Evolutionary conservation across 2,888 invertebrate genomes (phyloP).

Genomic region (Pharmacophagus antenor): DNA sequence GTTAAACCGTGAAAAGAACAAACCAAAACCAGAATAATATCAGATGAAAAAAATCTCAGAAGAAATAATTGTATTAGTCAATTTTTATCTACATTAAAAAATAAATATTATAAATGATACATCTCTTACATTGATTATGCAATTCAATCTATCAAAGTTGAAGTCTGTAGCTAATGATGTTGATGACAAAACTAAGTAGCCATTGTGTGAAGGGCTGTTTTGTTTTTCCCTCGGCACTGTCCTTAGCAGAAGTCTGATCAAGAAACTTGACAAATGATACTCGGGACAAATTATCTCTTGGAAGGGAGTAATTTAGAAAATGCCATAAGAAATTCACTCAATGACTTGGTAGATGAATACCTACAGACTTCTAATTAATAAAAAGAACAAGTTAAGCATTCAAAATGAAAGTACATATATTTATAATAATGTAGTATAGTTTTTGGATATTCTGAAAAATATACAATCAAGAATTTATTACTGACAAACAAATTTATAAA

Average conservation of each 20-base stretch:
- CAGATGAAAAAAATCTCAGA: no score
- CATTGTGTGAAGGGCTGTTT: slow-evolving; percentile 23
- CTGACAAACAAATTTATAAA: not conserved
- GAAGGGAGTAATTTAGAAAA: slow-evolving; percentile 15
- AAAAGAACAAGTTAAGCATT: not conserved
- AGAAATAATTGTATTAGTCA: no score
- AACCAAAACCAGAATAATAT: no score
- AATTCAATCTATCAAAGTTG: slow-evolving; percentile 12
- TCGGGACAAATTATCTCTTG: slow-evolving; percentile 28
- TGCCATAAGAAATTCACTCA: slow-evolving; percentile 13
- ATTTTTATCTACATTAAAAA: no score
- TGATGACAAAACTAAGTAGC: slow-evolving; percentile 20
- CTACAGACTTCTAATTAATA: not conserved
- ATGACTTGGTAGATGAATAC: slow-evolving; percentile 10
- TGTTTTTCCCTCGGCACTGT: slow-evolving; percentile 21
- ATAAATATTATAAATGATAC: not conserved
- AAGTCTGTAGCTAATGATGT: slow-evolving; percentile 13
- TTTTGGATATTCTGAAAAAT: no score
- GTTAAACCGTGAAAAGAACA: no score
- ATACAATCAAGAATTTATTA: not conserved
- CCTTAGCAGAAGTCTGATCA: slow-evolving; percentile 24
- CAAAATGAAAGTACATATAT: no score
- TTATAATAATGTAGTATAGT: no score
- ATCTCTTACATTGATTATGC: not conserved
- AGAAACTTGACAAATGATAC: slow-evolving; percentile 29